Percentiles rank a stretch among this genome's conserved stretches.
Evolutionary conservation across 1,140 invertebrate species (phyloP).

Genomic region (Mizuhopecten yessoensis): DNA sequence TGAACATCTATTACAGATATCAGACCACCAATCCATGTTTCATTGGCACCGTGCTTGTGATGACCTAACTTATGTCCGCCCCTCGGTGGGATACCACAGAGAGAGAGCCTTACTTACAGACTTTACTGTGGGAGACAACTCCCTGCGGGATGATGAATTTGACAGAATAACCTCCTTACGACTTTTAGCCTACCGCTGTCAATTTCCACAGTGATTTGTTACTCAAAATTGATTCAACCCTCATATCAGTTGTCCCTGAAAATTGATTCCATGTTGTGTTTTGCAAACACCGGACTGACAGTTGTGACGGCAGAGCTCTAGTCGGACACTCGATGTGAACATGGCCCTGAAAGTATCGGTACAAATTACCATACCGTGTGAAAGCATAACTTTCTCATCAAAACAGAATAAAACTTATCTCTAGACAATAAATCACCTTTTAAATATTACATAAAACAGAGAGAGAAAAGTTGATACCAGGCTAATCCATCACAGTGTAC

Average conservation of each 20-base stretch:
- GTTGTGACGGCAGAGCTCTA: conserved; percentile 1
- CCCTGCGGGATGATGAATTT: background rate
- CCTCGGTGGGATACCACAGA: background rate
- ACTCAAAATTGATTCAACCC: conserved; percentile 19
- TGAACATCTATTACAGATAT: no score
- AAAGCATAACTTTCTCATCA: conserved; percentile 39
- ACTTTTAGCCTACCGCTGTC: conserved; percentile 14
- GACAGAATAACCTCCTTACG: conserved; percentile 38
- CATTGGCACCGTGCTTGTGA: background rate
- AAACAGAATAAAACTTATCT: background rate
- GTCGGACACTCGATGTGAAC: background rate
- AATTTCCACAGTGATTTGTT: conserved; percentile 34
- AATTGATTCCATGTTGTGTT: conserved; percentile 5
- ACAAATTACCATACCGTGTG: background rate
- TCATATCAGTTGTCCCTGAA: conserved; percentile 31
- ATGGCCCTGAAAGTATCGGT: background rate
- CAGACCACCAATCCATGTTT: background rate
- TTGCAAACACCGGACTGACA: conserved; percentile 10
- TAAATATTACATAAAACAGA: background rate
- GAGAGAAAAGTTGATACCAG: background rate
- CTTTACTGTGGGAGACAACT: background rate
- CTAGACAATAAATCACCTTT: conserved; percentile 20
- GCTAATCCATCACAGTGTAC: background rate
- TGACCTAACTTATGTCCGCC: background rate
- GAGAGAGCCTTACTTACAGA: background rate